phyloP scores from a whole-genome alignment of 1,140 invertebrate species.

The Penaeus chinensis region DNA sequence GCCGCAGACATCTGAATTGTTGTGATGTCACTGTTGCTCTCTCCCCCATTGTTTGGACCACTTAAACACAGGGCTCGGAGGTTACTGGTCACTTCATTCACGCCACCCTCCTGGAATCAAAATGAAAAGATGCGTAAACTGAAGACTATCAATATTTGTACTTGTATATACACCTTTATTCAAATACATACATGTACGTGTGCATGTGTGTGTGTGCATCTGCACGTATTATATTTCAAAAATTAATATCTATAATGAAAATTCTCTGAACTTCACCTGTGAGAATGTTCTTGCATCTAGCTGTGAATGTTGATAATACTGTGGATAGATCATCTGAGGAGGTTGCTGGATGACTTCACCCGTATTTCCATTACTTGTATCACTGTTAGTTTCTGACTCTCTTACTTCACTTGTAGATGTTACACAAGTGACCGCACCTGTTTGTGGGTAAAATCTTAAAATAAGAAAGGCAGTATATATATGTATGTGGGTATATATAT shows the following conservation, averaged over 20 bases:
- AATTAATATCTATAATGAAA: too few species aligned
- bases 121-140: neutral
- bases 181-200: too few species aligned
- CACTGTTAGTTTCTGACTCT: conserved; percentile 15
- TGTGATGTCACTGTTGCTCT: conserved; percentile 11
- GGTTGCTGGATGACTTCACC: conserved; percentile 35
- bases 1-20: conserved; percentile 29
- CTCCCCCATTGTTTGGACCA: conserved; percentile 37
- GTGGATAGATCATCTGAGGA: conserved; percentile 49
- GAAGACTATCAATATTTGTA: too few species aligned
- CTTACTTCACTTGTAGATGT: conserved; percentile 14
- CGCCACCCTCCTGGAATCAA: conserved; percentile 36
- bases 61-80: conserved; percentile 42
- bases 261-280: conserved; percentile 22
- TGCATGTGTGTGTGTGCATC: too few species aligned
- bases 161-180: too few species aligned
- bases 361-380: conserved; percentile 6
- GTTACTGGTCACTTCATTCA: conserved; percentile 44
- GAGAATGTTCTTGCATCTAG: conserved; percentile 43
- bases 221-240: too few species aligned
- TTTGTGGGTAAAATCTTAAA: neutral
- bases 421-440: conserved; percentile 32
- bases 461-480: neutral
- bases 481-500: too few species aligned
- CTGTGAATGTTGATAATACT: conserved; percentile 38